phyloP scores from a whole-genome alignment of 2,888 invertebrate genomes.

The Temnothorax rugatulus region DNA sequence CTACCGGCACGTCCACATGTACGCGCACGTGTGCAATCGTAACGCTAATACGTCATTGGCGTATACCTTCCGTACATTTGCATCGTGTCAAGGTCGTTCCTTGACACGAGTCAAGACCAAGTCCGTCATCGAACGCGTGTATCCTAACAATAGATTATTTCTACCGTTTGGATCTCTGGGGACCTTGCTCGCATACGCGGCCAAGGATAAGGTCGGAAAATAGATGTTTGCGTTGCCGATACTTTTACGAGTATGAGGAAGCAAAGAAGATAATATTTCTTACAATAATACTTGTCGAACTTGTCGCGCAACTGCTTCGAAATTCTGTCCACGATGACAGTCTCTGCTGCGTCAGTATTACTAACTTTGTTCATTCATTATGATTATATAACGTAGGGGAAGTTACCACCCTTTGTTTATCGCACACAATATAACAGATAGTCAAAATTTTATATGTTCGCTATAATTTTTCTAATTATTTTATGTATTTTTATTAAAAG shows the following conservation, averaged over 20 bases:
- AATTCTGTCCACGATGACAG: not conserved
- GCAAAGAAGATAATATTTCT: not conserved
- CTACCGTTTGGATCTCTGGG: slow-evolving; percentile 24
- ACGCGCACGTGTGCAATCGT: not conserved
- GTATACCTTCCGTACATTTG: slow-evolving; percentile 52
- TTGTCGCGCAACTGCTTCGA: not conserved
- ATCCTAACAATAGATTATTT: slow-evolving; percentile 56
- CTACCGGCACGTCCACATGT: not conserved
- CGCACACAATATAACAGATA: not conserved
- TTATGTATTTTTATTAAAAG: not conserved
- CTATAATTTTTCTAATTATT: not conserved
- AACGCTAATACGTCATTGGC: not conserved
- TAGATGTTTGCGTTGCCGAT: not conserved
- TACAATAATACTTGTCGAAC: slow-evolving; percentile 5
- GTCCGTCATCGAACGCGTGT: slow-evolving; percentile 46
- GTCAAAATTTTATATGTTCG: not conserved
- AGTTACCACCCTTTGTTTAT: not conserved
- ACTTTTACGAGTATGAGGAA: not conserved
- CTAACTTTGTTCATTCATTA: not conserved
- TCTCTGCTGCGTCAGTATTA: not conserved
- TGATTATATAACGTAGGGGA: not conserved
- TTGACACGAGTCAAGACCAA: slow-evolving; percentile 67
- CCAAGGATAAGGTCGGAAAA: slow-evolving; percentile 44
- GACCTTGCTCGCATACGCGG: slow-evolving; percentile 16
- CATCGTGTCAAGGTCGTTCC: slow-evolving; percentile 70